Percentiles rank a stretch among this genome's conserved stretches.
Evolutionary conservation across 2,888 invertebrate species (phyloP).

Genomic region (Athrips mouffetella): DNA sequence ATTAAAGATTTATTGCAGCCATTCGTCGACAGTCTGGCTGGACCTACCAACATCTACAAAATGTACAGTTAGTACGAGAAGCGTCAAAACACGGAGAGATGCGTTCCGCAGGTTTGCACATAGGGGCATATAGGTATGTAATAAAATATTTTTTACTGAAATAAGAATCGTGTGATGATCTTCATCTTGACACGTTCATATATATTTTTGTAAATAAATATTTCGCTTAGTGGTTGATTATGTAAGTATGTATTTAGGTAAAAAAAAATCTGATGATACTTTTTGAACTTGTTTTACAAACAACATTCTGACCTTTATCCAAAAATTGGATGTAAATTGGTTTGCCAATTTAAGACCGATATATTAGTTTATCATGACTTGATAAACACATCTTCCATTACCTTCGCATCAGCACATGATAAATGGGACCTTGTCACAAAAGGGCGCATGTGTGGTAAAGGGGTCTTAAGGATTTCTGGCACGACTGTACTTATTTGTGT

Average conservation of each 20-base stretch:
- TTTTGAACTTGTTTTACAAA: too few species aligned
- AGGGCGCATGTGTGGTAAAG: not conserved
- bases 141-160: too few species aligned
- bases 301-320: too few species aligned
- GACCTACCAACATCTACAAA: conserved; percentile 22
- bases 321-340: not conserved
- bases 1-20: conserved; percentile 61
- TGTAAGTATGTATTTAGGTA: too few species aligned
- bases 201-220: too few species aligned
- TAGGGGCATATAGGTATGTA: not conserved
- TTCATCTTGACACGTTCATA: too few species aligned
- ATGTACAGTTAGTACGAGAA: conserved; percentile 2
- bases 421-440: conserved; percentile 4
- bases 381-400: conserved; percentile 11
- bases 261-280: too few species aligned
- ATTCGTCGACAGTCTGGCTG: conserved; percentile 38
- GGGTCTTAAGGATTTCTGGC: not conserved
- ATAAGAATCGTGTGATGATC: too few species aligned
- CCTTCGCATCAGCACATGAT: conserved; percentile 14
- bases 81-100: not conserved
- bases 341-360: not conserved
- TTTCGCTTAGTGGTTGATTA: too few species aligned
- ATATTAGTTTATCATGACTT: conserved; percentile 5
- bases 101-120: not conserved
- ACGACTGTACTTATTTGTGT: conserved; percentile 24